Evolutionary conservation across 2,113 vertebrate genomes (phyloP).

Genomic region (Sorex fumeus): DNA sequence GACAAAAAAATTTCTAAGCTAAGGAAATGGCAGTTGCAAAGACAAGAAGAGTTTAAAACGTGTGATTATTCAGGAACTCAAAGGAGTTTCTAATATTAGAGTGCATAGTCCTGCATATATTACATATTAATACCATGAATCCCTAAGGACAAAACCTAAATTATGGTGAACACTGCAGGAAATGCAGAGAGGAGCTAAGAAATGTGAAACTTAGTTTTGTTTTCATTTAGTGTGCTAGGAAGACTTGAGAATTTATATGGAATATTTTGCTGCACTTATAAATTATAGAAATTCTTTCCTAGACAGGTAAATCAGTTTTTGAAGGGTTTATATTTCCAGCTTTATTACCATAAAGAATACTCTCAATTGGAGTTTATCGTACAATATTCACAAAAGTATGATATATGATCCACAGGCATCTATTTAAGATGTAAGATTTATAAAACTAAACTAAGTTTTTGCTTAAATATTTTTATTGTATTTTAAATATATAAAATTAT

Average conservation of each 20-base stretch:
- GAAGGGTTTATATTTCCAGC: conserved; percentile 46
- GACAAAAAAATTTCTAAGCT: conserved; percentile 1
- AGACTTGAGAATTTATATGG: conserved; percentile 53
- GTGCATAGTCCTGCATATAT: conserved; percentile 31
- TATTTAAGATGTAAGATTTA: neutral
- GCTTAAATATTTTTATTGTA: neutral
- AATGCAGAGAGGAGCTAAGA: conserved; percentile 24
- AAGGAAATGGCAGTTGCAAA: conserved; percentile 45
- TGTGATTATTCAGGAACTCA: conserved; percentile 51
- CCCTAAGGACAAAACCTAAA: conserved; percentile 64
- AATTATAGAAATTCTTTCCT: conserved; percentile 31
- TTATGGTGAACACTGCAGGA: conserved; percentile 41
- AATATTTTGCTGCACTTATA: conserved; percentile 43
- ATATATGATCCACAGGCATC: neutral
- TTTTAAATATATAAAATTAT: conserved; percentile 32
- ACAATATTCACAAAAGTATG: conserved; percentile 32
- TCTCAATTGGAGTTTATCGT: neutral
- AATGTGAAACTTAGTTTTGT: conserved; percentile 65
- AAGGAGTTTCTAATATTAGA: conserved; percentile 51
- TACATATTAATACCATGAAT: conserved; percentile 45
- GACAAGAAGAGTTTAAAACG: conserved; percentile 46
- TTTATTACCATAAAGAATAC: conserved; percentile 39
- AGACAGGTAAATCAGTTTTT: conserved; percentile 42
- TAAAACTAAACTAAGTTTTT: neutral
- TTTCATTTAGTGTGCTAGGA: conserved; percentile 37